Conservation (phyloP, 1,140 invertebrate species). For the Paraescarpia echinospica region DNA sequence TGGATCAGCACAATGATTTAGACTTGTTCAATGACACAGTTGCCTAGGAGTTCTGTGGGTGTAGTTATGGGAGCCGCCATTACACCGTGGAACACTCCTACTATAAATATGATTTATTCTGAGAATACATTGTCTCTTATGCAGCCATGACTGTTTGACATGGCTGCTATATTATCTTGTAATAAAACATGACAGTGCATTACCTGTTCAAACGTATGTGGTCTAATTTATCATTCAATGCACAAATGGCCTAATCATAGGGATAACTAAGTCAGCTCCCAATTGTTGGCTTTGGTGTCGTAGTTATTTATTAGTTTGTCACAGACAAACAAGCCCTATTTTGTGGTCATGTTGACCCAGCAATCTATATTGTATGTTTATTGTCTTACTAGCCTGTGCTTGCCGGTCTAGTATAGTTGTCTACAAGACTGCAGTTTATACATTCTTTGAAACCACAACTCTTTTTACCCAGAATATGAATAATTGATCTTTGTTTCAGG, state of each 20-base stretch:
- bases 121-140: not conserved
- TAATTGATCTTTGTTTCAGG: too few species aligned
- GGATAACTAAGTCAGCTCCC: not conserved
- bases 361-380: not conserved
- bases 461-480: too few species aligned
- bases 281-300: not conserved
- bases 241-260: not conserved
- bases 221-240: not conserved
- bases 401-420: too few species aligned
- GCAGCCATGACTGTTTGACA: not conserved
- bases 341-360: not conserved
- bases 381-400: not conserved
- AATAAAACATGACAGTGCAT: not conserved
- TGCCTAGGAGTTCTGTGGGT: not conserved
- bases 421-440: too few species aligned
- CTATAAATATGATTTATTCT: constrained; percentile 1
- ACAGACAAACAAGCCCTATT: not conserved
- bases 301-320: not conserved
- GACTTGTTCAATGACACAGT: not conserved
- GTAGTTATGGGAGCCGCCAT: not conserved
- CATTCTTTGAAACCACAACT: too few species aligned
- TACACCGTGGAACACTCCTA: not conserved
- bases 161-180: not conserved
- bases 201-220: not conserved
- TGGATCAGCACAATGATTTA: not conserved